Conservation (phyloP, 2,888 invertebrate genomes). For the Andrena marginata region DNA sequence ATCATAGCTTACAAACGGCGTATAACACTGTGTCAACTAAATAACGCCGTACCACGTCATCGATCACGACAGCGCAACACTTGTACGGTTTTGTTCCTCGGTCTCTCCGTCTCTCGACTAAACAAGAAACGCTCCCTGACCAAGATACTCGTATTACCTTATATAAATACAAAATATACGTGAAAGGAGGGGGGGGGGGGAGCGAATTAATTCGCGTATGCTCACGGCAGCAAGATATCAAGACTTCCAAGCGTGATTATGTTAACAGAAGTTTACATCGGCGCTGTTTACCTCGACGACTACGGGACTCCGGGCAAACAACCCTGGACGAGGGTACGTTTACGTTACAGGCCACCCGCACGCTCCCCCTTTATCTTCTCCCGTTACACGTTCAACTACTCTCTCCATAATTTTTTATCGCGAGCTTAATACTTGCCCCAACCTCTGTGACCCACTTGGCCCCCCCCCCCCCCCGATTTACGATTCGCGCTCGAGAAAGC, state of each 20-base stretch:
- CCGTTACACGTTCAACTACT: constrained; percentile 41
- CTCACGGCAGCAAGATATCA: constrained; percentile 25
- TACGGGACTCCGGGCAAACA: constrained; percentile 28
- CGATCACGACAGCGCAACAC: background rate
- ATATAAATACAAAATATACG: constrained; percentile 15
- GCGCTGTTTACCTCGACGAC: constrained; percentile 32
- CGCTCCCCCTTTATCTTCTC: constrained; percentile 35
- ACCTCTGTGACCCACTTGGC: constrained; percentile 4
- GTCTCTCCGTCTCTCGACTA: constrained; percentile 10
- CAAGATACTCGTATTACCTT: constrained; percentile 5
- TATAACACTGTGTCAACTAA: constrained; percentile 14
- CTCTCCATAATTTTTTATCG: constrained; percentile 25
- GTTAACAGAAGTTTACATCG: constrained; percentile 19
- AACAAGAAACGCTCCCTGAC: constrained; percentile 19
- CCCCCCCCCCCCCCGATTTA: background rate
- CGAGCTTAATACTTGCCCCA: constrained; percentile 8
- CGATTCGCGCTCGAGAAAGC: background rate
- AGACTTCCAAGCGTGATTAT: constrained; percentile 24
- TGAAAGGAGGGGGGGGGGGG: background rate
- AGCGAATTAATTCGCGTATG: constrained; percentile 3
- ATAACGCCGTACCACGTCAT: constrained; percentile 17
- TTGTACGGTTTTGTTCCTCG: constrained; percentile 28
- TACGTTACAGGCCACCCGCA: constrained; percentile 22
- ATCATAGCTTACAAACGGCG: background rate
- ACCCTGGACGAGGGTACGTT: constrained; percentile 21